phyloP scores from a whole-genome alignment of 2,888 invertebrate species.

The Amphipoea oculea region DNA sequence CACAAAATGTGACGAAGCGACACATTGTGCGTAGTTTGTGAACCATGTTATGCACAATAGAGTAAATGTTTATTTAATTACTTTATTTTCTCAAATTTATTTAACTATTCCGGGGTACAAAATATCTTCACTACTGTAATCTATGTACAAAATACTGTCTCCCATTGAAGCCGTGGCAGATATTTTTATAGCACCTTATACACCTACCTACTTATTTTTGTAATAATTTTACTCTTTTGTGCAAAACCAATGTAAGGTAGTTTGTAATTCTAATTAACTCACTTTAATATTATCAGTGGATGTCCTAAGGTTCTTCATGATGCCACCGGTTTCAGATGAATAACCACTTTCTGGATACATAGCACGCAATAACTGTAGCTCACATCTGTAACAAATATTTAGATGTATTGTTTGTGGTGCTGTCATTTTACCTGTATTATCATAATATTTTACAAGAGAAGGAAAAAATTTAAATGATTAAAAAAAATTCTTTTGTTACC shows the following conservation, averaged over 20 bases:
- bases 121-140: too few species aligned
- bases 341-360: constrained; percentile 96
- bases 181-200: too few species aligned
- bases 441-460: not conserved
- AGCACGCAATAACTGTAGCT: constrained; percentile 91
- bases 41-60: too few species aligned
- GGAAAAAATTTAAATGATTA: not conserved
- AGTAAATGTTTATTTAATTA: too few species aligned
- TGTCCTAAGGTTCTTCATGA: constrained; percentile 95
- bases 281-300: constrained; percentile 96
- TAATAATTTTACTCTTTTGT: not conserved
- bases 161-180: too few species aligned
- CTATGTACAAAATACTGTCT: too few species aligned
- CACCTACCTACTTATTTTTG: not conserved
- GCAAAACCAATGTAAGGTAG: not conserved
- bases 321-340: constrained; percentile 96
- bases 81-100: too few species aligned
- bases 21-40: too few species aligned
- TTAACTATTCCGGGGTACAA: too few species aligned
- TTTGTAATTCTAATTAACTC: constrained; percentile 53
- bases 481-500: not conserved
- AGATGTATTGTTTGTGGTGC: not conserved
- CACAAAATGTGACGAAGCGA: too few species aligned
- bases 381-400: constrained; percentile 84
- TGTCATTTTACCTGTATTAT: not conserved